These are phyloP conservation scores for Ophthalmolycus amberensis DNA, from an alignment of 2,113 vertebrate species.

Conservation along the genomic window DNA sequence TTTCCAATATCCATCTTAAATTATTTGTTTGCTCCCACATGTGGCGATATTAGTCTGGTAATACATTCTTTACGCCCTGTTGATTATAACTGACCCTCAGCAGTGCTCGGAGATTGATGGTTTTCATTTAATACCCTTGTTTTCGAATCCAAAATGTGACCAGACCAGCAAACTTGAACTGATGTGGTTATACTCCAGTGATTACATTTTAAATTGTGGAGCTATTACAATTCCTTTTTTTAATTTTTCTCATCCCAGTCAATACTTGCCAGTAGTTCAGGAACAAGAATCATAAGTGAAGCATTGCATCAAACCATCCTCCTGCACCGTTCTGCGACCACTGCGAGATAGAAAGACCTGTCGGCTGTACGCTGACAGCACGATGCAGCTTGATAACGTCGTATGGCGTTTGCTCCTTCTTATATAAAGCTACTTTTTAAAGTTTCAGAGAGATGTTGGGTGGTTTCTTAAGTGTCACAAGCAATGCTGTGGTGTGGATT, in stretches of 20 bases:
- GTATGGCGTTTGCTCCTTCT: conserved; percentile 13
- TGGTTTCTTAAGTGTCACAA: conserved; percentile 45
- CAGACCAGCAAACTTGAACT: background rate
- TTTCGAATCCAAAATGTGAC: conserved; percentile 4
- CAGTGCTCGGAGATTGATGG: conserved; percentile 22
- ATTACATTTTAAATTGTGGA: conserved; percentile 4
- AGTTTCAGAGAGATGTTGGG: conserved; percentile 36
- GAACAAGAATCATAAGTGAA: background rate
- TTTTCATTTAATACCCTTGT: conserved; percentile 18
- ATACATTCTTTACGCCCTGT: conserved; percentile 6
- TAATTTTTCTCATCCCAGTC: background rate
- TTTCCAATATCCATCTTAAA: conserved; percentile 1
- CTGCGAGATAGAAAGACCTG: conserved; percentile 13
- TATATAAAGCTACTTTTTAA: conserved; percentile 23
- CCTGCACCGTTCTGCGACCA: background rate
- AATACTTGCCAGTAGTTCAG: background rate
- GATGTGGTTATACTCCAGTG: background rate
- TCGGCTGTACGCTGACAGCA: conserved; percentile 15
- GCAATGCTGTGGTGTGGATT: conserved; percentile 46
- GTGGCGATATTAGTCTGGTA: conserved; percentile 3
- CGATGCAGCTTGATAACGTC: conserved; percentile 17
- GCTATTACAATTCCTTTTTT: conserved; percentile 1
- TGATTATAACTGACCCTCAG: conserved; percentile 4
- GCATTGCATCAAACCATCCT: conserved; percentile 9
- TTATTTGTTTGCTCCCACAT: conserved; percentile 4